Evolutionary conservation across 2,113 vertebrate species (phyloP).

Genomic region (Meleagris gallopavo): DNA sequence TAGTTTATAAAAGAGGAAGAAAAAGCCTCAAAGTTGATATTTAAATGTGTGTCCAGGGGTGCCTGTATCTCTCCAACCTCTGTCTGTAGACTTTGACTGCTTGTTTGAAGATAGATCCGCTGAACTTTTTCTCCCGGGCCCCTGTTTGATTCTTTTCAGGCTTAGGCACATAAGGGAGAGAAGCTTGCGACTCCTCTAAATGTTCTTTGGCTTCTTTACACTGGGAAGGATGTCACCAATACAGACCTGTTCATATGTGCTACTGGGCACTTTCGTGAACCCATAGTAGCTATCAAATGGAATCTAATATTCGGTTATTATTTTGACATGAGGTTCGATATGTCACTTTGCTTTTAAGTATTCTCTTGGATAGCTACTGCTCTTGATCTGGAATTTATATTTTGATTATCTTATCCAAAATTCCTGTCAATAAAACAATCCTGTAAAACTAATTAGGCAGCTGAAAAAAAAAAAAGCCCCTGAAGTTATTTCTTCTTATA

Average conservation of each 20-base stretch:
- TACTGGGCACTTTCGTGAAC: not conserved
- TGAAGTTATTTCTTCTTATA: not conserved
- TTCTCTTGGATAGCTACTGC: not conserved
- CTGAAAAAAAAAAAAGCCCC: not conserved
- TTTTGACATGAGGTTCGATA: not conserved
- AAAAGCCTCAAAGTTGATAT: constrained; percentile 3
- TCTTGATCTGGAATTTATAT: not conserved
- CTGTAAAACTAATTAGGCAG: not conserved
- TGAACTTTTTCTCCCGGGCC: not conserved
- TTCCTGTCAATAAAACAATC: not conserved
- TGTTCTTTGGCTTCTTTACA: not conserved
- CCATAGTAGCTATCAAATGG: not conserved
- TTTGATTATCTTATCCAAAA: not conserved
- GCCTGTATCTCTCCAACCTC: not conserved
- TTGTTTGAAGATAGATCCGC: not conserved
- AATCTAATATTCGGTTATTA: not conserved
- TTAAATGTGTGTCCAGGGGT: not conserved
- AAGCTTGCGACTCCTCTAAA: not conserved
- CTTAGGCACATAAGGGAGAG: not conserved
- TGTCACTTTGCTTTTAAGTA: not conserved
- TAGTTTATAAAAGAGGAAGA: constrained; percentile 26
- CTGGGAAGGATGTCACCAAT: not conserved
- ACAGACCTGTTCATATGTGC: not conserved
- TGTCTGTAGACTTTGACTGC: not conserved
- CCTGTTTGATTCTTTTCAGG: not conserved